Conservation (phyloP, 2,113 vertebrate species). For the Pseudopipra pipra region DNA sequence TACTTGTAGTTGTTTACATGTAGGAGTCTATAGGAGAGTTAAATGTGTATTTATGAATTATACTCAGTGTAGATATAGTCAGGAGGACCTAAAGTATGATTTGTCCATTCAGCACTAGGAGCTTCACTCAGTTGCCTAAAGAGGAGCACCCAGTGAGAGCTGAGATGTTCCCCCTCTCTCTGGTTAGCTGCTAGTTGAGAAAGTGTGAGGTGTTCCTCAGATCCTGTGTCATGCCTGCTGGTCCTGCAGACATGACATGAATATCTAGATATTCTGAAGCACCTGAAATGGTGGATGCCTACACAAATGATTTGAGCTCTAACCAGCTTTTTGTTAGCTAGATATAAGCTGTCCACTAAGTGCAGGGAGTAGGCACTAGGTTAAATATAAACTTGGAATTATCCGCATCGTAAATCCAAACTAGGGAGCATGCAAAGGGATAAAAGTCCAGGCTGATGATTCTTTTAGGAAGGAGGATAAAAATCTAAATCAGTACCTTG, state of each 20-base stretch:
- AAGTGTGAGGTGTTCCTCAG: not conserved
- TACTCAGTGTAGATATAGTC: not conserved
- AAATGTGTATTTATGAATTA: not conserved
- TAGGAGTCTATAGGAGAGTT: not conserved
- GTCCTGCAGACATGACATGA: not conserved
- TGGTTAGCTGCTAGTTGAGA: not conserved
- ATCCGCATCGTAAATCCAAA: not conserved
- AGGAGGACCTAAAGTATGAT: not conserved
- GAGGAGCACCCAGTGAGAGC: not conserved
- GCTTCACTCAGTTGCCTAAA: not conserved
- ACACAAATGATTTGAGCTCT: not conserved
- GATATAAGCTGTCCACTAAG: not conserved
- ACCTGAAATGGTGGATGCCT: not conserved
- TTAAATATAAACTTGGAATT: not conserved
- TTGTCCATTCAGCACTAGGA: not conserved
- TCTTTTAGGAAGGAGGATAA: not conserved
- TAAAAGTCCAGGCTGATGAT: not conserved
- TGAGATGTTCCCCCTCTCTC: not conserved
- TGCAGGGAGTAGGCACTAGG: not conserved
- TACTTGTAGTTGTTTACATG: not conserved
- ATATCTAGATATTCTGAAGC: not conserved
- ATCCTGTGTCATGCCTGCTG: not conserved
- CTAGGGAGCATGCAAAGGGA: not conserved
- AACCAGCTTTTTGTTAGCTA: not conserved
- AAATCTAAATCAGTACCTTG: conserved; percentile 79